Base-by-base conservation (phyloP, 2,888 invertebrate genomes). In the Parapristionchus giblindavisi region DNA sequence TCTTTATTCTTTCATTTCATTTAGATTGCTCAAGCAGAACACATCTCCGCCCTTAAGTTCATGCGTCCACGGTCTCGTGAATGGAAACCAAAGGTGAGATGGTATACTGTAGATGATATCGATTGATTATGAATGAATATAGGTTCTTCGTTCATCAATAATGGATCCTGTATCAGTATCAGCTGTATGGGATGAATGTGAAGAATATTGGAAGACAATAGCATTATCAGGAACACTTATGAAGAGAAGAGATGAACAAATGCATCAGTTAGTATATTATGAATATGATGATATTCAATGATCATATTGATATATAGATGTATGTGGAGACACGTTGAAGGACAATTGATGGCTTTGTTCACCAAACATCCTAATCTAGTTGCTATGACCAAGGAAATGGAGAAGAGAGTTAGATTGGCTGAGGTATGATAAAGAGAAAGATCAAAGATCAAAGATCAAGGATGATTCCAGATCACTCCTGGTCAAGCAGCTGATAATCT, bases 301-400 rank as follows among this genome's bases (percentile, higher is more conserved):
- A n/a, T n/a, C n/a, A n/a, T n/a, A n/a, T n/a, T n/a, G n/a, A n/a
- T n/a, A n/a, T n/a, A n/a, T n/a, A 81, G 77, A 48, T 83, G 83
- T 79, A 83, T 83, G 83, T 83, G 83, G 83, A 81, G 76, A 70
- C 82, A 83, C 56, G 83, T 83, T 32, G 79, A 80, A 34, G 82
- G 82, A 48, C 82, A 83, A 58, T 80, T 83, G 38, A 81, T 83
- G 82, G 54, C 78, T 4, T 79, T 82, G 14, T 83, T 83, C 74
- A 77, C 76, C 61, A 78, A 78, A 51, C 83, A 83, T 76, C 83
- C 83, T 0, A 75, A 75, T 38, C 78, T 83, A 54, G 79, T 77
- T 29, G 43, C 70, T 1, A 54, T 54, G 54, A 70, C 70, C 5
- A 70, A 43, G 36, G 70, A 70, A 11, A 70, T 70, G 70, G 70